Conservation (phyloP, 2,888 invertebrate genomes). For the Sicus ferrugineus region DNA sequence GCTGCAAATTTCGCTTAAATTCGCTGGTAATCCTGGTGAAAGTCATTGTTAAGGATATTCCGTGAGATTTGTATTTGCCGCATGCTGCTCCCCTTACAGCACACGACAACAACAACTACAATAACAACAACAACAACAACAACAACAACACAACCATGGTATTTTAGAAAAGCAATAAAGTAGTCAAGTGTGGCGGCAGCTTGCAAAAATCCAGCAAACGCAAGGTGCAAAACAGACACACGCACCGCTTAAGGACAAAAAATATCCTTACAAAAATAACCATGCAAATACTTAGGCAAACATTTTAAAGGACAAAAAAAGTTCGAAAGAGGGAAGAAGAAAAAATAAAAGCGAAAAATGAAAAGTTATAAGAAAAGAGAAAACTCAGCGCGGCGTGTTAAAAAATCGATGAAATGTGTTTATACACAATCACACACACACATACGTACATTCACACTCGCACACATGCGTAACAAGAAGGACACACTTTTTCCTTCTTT, state of each 20-base stretch:
- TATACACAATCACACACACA: not conserved
- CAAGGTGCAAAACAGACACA: conserved; percentile 27
- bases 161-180: conserved; percentile 11
- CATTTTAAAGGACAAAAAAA: conserved; percentile 37
- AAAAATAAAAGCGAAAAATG: not conserved
- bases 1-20: conserved; percentile 27
- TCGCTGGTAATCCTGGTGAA: conserved; percentile 23
- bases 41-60: conserved; percentile 25
- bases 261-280: conserved; percentile 31
- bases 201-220: conserved; percentile 16
- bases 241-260: conserved; percentile 10
- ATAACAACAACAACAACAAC: not conserved
- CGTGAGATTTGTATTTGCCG: not conserved
- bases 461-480: not conserved
- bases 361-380: not conserved
- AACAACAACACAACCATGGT: not conserved
- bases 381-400: conserved; percentile 19
- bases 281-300: conserved; percentile 37
- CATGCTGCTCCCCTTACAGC: too few species aligned
- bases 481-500: not conserved
- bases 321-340: conserved; percentile 45
- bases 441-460: not conserved
- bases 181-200: conserved; percentile 19
- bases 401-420: conserved; percentile 28
- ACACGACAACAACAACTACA: not conserved